A percentile compares a stretch with the other conserved stretches of the same genome.
Evolutionary conservation across 2,888 invertebrate species (phyloP).

Genomic region (Lepidochitona cinerea): DNA sequence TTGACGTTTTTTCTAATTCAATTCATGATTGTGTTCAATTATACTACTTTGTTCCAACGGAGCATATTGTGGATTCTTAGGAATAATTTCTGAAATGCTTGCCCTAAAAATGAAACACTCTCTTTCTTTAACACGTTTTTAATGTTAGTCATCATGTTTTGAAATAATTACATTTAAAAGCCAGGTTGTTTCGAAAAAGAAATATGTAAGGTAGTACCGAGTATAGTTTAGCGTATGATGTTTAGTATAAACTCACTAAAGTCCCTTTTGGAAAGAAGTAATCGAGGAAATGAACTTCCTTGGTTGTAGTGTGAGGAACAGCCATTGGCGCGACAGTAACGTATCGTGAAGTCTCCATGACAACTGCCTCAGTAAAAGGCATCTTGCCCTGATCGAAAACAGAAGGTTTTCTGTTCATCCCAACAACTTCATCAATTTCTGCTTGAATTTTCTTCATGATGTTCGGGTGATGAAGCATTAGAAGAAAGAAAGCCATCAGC

Average conservation of each 20-base stretch:
- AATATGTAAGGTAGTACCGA: no score
- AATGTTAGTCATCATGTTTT: no score
- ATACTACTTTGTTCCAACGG: no score
- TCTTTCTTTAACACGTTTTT: no score
- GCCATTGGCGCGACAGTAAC: conserved; percentile 36
- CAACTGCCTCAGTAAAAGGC: conserved; percentile 34
- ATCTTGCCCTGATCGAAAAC: conserved; percentile 13
- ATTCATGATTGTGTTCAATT: no score
- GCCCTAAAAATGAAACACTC: no score
- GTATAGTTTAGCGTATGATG: no score
- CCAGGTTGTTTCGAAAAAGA: no score
- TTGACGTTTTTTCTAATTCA: no score
- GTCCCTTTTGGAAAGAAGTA: not conserved
- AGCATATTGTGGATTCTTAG: no score
- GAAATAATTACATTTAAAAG: no score
- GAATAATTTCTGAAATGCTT: no score
- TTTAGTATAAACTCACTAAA: not conserved
- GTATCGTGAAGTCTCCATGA: conserved; percentile 34
- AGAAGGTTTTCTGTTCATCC: conserved; percentile 27
- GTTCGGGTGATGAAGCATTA: not conserved
- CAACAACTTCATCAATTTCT: conserved; percentile 56
- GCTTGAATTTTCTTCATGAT: not conserved
- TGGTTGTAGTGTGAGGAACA: not conserved
- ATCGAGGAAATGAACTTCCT: not conserved
- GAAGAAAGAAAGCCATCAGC: not conserved